phyloP scores from a whole-genome alignment of 2,113 vertebrate species.

The Xyrauchen texanus region DNA sequence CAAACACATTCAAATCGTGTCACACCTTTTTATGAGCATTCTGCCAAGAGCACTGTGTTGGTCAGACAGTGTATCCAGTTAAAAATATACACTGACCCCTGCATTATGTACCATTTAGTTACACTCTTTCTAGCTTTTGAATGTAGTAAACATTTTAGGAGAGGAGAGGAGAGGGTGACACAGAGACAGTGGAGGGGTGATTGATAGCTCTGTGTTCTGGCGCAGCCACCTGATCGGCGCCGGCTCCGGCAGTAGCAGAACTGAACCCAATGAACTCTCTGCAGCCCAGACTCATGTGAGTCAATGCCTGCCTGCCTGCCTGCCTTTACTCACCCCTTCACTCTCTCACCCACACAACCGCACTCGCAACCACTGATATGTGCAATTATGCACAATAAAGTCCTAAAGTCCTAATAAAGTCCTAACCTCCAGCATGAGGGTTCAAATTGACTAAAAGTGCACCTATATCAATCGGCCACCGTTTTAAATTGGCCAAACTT shows the following conservation, averaged over 20 bases:
- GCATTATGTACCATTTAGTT: no score
- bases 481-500: no score
- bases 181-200: conserved; percentile 40
- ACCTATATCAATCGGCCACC: no score
- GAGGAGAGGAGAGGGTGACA: background rate
- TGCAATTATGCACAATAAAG: conserved; percentile 13
- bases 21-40: no score
- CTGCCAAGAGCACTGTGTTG: no score
- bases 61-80: no score
- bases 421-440: conserved; percentile 10
- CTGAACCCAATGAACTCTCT: conserved; percentile 54
- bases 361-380: conserved; percentile 17
- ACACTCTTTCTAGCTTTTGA: background rate
- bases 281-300: conserved; percentile 34
- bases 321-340: background rate
- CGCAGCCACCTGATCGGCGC: conserved; percentile 49
- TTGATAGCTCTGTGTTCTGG: conserved; percentile 51
- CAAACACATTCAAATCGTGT: no score
- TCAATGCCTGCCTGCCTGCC: conserved; percentile 11
- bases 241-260: conserved; percentile 45
- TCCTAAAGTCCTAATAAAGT: background rate
- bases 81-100: no score
- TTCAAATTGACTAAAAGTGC: background rate
- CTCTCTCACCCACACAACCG: background rate
- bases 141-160: background rate